Evolutionary conservation across 2,797 vertebrate species (phyloP).

Genomic region (Oreochromis grahami): DNA sequence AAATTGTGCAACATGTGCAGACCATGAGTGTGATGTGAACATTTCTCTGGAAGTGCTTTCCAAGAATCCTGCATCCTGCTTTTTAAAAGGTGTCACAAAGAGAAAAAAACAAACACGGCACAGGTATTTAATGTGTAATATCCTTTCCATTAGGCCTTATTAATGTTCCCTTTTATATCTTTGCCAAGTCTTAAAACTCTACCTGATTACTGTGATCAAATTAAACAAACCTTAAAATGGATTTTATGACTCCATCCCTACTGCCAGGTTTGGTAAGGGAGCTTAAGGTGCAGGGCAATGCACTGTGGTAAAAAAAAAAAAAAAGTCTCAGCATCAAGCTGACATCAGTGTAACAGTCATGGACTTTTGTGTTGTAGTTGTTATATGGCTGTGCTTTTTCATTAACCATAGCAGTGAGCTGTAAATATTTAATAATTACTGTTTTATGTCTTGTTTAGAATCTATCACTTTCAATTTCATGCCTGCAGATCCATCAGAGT

Average conservation of each 20-base stretch:
- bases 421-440: not conserved
- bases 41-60: not conserved
- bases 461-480: not conserved
- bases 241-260: slow-evolving; percentile 36
- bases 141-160: slow-evolving; percentile 35
- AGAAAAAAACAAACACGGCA: slow-evolving; percentile 33
- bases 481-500: not conserved
- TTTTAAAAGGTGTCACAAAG: slow-evolving; percentile 14
- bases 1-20: not conserved
- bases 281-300: not conserved
- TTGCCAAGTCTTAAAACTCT: slow-evolving; percentile 33
- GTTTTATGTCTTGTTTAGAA: not conserved
- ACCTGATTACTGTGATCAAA: slow-evolving; percentile 42
- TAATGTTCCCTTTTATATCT: slow-evolving; percentile 10
- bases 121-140: slow-evolving; percentile 9
- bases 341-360: slow-evolving; percentile 2
- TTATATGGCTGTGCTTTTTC: not conserved
- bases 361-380: not conserved
- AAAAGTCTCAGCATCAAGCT: not conserved
- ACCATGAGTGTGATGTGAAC: not conserved
- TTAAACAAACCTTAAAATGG: slow-evolving; percentile 15
- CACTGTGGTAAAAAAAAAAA: not conserved
- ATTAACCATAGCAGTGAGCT: not conserved
- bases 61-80: not conserved
- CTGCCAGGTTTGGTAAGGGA: slow-evolving; percentile 38